Percentiles rank a stretch among this genome's conserved stretches.
Conservation (phyloP, 2,888 invertebrate species). For the Pherbina coryleti region DNA sequence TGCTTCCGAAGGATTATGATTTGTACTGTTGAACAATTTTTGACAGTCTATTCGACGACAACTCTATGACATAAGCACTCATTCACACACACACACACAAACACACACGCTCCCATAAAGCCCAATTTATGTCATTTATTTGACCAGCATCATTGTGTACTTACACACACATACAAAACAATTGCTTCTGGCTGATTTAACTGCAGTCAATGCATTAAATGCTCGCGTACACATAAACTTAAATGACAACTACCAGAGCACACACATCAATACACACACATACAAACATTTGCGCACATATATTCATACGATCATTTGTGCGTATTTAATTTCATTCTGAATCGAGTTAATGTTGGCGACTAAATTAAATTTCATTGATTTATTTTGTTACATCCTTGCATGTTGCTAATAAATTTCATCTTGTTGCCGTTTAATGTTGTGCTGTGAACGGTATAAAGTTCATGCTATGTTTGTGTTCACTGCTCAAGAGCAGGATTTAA, state of each 20-base stretch:
- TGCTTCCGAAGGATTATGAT: conserved; percentile 11
- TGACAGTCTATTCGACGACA: neutral
- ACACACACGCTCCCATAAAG: neutral
- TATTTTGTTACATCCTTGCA: neutral
- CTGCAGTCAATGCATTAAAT: conserved; percentile 15
- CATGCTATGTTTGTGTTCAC: neutral
- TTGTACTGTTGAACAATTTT: conserved; percentile 17
- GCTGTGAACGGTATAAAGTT: neutral
- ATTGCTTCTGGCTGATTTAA: conserved; percentile 16
- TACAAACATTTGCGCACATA: too few species aligned
- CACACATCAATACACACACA: neutral
- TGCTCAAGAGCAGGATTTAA: neutral
- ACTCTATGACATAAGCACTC: neutral
- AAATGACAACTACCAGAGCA: neutral
- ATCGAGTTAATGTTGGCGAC: neutral
- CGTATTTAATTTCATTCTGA: too few species aligned
- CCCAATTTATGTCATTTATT: neutral
- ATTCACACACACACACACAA: neutral
- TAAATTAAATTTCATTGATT: conserved; percentile 19
- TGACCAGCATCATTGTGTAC: neutral
- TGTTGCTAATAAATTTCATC: neutral
- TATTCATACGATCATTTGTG: too few species aligned
- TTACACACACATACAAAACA: neutral
- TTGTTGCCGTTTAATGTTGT: neutral
- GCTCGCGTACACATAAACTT: neutral